A percentile compares a stretch with the other conserved stretches of the same genome.
Evolutionary conservation across 2,113 vertebrate species (phyloP).

Genomic region (Origma solitaria): DNA sequence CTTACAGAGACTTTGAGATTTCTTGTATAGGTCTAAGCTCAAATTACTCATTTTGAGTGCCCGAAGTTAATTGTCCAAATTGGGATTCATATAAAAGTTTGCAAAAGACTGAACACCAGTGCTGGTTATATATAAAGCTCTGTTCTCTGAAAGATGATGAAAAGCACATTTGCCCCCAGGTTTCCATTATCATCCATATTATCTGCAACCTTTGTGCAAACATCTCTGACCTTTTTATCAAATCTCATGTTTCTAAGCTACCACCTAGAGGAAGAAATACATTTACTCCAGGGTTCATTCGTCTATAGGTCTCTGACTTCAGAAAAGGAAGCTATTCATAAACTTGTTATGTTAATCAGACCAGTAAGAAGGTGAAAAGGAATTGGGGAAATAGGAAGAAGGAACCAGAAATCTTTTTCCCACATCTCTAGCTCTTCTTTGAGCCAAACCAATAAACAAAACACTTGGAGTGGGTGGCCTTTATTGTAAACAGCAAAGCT

Average conservation of each 20-base stretch:
- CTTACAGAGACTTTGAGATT: background rate
- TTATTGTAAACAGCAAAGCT: background rate
- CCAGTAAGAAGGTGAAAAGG: background rate
- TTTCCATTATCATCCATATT: background rate
- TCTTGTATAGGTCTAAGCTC: background rate
- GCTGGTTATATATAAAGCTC: fast-evolving
- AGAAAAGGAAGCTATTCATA: background rate
- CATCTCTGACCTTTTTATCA: background rate
- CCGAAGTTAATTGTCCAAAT: background rate
- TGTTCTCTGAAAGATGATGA: background rate
- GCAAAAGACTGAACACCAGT: background rate
- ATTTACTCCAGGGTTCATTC: background rate
- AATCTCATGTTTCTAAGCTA: background rate
- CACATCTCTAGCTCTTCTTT: background rate
- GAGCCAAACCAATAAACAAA: background rate
- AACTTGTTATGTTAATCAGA: background rate
- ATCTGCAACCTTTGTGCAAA: background rate
- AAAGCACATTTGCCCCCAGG: background rate
- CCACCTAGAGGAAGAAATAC: background rate
- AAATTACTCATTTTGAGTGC: background rate
- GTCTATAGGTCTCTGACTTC: background rate
- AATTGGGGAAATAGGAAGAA: background rate
- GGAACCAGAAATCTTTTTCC: background rate
- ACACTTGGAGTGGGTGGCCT: background rate
- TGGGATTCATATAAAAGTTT: background rate